phyloP scores from a whole-genome alignment of 2,888 invertebrate genomes.

The Phalera bucephala region DNA sequence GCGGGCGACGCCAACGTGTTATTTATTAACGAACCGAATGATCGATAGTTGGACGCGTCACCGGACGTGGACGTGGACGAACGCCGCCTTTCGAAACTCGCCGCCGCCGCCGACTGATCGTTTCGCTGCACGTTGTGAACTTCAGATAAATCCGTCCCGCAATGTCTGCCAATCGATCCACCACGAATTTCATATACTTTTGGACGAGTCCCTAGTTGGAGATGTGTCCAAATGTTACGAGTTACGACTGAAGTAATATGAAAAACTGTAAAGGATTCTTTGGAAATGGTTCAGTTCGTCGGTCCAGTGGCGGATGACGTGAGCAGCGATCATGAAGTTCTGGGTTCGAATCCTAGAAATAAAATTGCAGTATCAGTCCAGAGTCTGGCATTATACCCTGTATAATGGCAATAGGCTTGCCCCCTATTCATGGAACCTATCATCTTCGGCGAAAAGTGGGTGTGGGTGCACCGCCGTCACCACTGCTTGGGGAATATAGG shows the following conservation, averaged over 20 bases:
- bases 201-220: constrained; percentile 23
- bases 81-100: constrained; percentile 75
- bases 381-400: too few species aligned
- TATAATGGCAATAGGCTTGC: too few species aligned
- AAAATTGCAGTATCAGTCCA: too few species aligned
- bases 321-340: too few species aligned
- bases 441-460: too few species aligned
- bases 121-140: constrained; percentile 45
- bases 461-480: too few species aligned
- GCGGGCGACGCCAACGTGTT: constrained; percentile 78
- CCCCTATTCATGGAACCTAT: too few species aligned
- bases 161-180: constrained; percentile 52
- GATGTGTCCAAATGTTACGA: constrained; percentile 28
- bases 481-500: too few species aligned
- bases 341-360: too few species aligned
- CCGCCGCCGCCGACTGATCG: constrained; percentile 52
- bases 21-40: constrained; percentile 84
- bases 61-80: constrained; percentile 73
- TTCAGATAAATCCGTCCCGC: constrained; percentile 54
- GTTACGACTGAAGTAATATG: constrained; percentile 12
- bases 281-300: too few species aligned
- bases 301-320: too few species aligned
- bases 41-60: constrained; percentile 82
- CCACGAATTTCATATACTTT: constrained; percentile 45
- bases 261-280: too few species aligned